Base-by-base conservation (phyloP, 1,140 invertebrate genomes). In the Pantala flavescens region DNA sequence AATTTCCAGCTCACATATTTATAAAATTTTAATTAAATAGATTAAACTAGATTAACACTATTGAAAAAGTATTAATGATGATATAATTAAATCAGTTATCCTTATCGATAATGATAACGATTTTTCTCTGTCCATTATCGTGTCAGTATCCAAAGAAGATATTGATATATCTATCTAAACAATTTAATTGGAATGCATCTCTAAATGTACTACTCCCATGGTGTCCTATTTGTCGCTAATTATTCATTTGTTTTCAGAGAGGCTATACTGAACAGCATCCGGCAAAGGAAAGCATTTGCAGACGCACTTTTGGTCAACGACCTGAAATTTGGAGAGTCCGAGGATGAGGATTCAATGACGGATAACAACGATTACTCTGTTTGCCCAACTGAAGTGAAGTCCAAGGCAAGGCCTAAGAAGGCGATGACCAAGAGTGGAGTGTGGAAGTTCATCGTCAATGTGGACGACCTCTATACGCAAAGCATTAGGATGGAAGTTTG, bases 401-500 rank as follows among this genome's bases (percentile, higher is more conserved):
- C 49, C 14, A 93, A 93, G 79, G 93, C 91, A 0, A 84, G 90
- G 49, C 92, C 93, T 0, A 93, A 94, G 81, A 86, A 93, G 77
- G 93, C 92, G 0, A 86, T 90, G 76, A 91, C 91, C 3, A 93
- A 90, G 24, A 90, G 88, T 21, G 92, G 92, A 0, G 85, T 90
- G 76, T 94, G 93, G 93, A 94, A 94, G 78, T 94, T 90, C 78
- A 92, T 95, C 76, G 92, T 95, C 70, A 95, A 95, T 77, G 92
- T 92, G 0, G 91, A 89, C 0, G 90, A 93, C 74, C 49, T 63
- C 49, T 92, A 94, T 78, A 93, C 92, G 0, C 93, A 95, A 81
- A 95, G 93, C 0, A 80, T 95, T 23, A 81, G 93, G 19, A 82
- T 95, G 76, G 93, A 95, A 80, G 93, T 93, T 80, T 95, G 93